Evolutionary conservation across 2,113 vertebrate genomes (phyloP).

Genomic region (Hypomesus transpacificus): DNA sequence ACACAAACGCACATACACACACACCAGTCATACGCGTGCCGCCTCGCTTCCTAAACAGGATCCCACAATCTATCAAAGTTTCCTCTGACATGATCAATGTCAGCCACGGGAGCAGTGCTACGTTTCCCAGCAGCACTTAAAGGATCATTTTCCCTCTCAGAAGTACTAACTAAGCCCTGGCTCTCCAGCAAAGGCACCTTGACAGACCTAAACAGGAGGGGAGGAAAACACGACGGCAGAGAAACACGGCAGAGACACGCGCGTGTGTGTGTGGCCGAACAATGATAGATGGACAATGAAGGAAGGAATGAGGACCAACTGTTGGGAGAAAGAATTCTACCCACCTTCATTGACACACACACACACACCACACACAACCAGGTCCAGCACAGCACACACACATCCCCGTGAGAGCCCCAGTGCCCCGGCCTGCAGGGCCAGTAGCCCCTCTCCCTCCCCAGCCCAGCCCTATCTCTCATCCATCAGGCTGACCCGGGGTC

Average conservation of each 20-base stretch:
- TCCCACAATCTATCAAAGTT: background rate
- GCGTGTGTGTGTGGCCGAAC: background rate
- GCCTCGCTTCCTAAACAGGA: background rate
- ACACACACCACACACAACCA: too few relatives aligned
- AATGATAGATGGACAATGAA: background rate
- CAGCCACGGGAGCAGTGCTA: constrained; percentile 17
- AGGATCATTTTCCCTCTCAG: constrained; percentile 44
- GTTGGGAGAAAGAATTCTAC: background rate
- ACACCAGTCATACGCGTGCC: background rate
- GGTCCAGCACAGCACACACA: too few relatives aligned
- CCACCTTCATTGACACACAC: background rate
- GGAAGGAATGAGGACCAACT: background rate
- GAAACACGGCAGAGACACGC: background rate
- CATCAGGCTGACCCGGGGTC: background rate
- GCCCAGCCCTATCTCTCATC: background rate
- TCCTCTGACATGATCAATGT: constrained; percentile 36
- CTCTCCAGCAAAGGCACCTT: constrained; percentile 40
- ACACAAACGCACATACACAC: background rate
- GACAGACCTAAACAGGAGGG: background rate
- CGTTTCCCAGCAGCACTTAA: constrained; percentile 39
- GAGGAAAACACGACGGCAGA: background rate
- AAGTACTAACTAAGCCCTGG: constrained; percentile 24
- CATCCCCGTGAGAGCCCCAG: too few relatives aligned
- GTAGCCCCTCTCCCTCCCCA: background rate
- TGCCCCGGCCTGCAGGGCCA: too few relatives aligned